Evolutionary conservation across 2,113 vertebrate species (phyloP), one percentile per base, ranked within the genome.

Genomic region (Heterotilapia buettikoferi): DNA sequence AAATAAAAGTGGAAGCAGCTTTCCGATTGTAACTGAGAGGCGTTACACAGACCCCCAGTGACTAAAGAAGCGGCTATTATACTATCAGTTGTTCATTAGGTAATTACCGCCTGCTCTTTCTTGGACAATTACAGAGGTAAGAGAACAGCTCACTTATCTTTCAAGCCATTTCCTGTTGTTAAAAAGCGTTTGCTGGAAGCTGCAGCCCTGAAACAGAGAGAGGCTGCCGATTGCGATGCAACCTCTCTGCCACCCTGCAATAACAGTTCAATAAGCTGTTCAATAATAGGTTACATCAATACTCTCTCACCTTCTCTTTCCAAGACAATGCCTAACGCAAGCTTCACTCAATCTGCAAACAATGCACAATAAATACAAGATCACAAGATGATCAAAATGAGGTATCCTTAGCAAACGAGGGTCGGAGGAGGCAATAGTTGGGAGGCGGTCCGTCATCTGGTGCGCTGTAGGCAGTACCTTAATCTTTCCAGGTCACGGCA

Each of bases 201-300:
- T 71, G 73, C 90, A 57, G 59, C 79, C 6, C 33, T 38, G 56
- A 85, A 59, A 71, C 36, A 29, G 24, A 59, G 52, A 36, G 63
- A 24, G 78, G 71, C 57, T 31, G 76, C 33, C 7, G 33, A 73
- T 52, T 86, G 83, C 29, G 21, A 38, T 40, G 61, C n/a, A 84
- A 82, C 43, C n/a, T 19, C 45, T 81, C 83, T 63, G 79, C 79
- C 53, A 56, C 21, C 68, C 73, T 21, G 84, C 80, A 83, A 78
- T 78, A 78, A 78, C 71, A 50, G 24, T 78, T 78, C 71, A 50
- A 76, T 76, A 76, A 76, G 83, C 66, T 12, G 63, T 80, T 90
- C 83, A 78, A 89, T 82, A 88, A 63, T n/a, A 92, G 89, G 83
- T 56, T 59, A 18, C 63, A 91, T 95, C 92, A 80, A 89, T 94